Conservation (phyloP, 2,888 invertebrate genomes). For the Cactoblastis cactorum region DNA sequence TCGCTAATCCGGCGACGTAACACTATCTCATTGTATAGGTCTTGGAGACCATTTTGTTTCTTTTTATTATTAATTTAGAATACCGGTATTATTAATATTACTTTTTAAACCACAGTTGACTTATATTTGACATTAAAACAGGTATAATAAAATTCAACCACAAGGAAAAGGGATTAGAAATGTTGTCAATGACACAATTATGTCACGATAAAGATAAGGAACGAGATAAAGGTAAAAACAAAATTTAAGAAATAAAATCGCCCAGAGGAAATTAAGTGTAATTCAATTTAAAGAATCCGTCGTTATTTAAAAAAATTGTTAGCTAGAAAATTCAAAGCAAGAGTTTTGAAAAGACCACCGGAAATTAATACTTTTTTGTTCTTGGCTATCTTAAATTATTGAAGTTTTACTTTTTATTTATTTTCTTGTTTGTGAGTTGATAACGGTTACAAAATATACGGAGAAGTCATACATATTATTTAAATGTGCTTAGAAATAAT, state of each 20-base stretch:
- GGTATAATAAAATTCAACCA: too few relatives aligned
- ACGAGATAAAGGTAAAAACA: neutral
- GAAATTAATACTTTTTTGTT: neutral
- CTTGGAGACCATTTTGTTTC: constrained; percentile 16
- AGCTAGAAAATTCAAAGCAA: neutral
- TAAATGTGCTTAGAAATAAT: too few relatives aligned
- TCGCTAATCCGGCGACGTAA: constrained; percentile 34
- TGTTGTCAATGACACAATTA: neutral
- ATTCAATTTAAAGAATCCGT: neutral
- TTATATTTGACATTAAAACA: too few relatives aligned
- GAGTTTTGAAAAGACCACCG: neutral
- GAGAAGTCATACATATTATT: too few relatives aligned
- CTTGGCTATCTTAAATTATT: neutral
- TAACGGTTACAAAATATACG: too few relatives aligned
- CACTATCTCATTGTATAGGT: constrained; percentile 20
- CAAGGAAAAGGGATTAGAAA: too few relatives aligned
- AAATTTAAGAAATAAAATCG: neutral
- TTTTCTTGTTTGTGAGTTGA: too few relatives aligned
- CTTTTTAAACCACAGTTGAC: too few relatives aligned
- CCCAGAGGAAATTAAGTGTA: neutral
- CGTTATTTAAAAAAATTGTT: neutral
- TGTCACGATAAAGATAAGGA: neutral
- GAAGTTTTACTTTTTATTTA: too few relatives aligned
- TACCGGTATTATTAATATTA: too few relatives aligned
- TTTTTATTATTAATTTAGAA: neutral